Conservation (phyloP, 1,140 invertebrate species). For the Trypoxylus dichotomus region DNA sequence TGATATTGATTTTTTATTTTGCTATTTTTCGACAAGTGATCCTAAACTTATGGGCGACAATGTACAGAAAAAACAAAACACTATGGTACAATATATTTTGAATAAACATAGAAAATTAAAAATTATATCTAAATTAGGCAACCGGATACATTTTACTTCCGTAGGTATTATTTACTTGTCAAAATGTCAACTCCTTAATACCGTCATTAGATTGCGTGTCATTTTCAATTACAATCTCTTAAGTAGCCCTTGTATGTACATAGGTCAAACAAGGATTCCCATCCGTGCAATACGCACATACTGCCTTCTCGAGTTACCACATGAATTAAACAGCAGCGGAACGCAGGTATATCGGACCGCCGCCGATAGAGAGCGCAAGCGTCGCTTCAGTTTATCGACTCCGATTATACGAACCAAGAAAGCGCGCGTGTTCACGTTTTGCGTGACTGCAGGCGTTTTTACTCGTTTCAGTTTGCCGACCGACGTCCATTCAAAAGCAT, state of each 20-base stretch:
- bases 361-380: conserved; percentile 12
- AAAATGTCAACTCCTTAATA: background rate
- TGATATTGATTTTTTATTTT: no score
- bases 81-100: no score
- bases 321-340: conserved; percentile 7
- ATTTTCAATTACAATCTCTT: background rate
- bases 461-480: conserved; percentile 1
- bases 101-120: no score
- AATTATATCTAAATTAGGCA: background rate
- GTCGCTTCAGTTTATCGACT: conserved; percentile 2
- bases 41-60: no score
- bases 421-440: conserved; percentile 20
- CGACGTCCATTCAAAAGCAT: conserved; percentile 6
- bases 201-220: background rate
- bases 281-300: background rate
- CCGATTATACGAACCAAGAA: background rate
- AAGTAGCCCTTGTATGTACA: background rate
- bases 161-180: background rate
- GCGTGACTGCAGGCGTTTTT: conserved; percentile 14
- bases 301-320: background rate
- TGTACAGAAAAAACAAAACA: background rate
- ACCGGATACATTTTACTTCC: background rate
- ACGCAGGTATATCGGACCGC: background rate
- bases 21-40: no score
- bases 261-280: background rate